These are phyloP conservation scores for Mya arenaria DNA, from an alignment of 1,140 invertebrate genomes.

Conservation along the genomic window DNA sequence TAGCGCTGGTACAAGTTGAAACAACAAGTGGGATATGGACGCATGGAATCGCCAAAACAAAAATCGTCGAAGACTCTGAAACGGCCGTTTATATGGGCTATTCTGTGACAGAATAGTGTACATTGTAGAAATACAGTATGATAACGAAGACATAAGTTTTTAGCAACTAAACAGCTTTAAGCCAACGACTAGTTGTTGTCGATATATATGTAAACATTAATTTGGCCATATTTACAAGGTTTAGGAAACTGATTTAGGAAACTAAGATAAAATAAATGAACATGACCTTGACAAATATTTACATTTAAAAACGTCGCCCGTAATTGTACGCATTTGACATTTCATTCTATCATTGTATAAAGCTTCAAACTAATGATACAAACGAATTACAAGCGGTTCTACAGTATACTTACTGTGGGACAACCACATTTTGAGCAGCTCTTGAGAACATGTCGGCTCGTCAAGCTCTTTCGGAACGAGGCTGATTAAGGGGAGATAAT, in stretches of 20 bases:
- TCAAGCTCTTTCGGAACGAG: constrained; percentile 60
- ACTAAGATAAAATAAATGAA: background rate
- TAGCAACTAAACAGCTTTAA: no score
- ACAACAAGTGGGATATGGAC: background rate
- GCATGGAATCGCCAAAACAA: background rate
- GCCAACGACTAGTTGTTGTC: no score
- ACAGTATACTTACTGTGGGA: constrained; percentile 65
- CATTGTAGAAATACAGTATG: no score
- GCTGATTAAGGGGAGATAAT: constrained; percentile 14
- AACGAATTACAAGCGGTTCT: background rate
- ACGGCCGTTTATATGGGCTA: background rate
- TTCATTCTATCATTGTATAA: no score
- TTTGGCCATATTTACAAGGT: background rate
- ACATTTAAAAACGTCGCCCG: background rate
- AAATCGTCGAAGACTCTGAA: background rate
- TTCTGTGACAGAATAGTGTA: no score
- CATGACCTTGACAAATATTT: background rate
- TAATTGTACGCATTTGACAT: background rate
- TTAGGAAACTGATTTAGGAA: no score
- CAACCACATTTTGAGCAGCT: constrained; percentile 61
- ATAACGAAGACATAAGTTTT: no score
- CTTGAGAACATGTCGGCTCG: constrained; percentile 69
- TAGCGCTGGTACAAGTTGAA: no score
- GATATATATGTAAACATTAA: background rate
- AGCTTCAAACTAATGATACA: background rate